These are phyloP conservation scores for Malthinus seriepunctatus DNA, from an alignment of 2,888 invertebrate species.

Conservation along the genomic window DNA sequence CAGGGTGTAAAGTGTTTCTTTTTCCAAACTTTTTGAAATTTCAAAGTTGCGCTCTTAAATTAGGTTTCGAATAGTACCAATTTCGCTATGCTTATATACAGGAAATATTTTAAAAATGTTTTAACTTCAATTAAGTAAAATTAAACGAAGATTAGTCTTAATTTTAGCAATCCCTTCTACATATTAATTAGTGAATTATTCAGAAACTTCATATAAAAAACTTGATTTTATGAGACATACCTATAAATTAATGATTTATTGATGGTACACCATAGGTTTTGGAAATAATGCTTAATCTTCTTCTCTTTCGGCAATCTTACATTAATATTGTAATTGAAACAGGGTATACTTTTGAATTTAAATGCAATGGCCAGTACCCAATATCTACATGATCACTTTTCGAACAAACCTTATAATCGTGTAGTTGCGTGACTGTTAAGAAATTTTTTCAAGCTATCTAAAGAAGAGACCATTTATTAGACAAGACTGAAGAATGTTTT, in stretches of 20 bases:
- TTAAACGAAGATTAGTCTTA: no score
- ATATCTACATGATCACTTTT: neutral
- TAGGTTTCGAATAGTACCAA: no score
- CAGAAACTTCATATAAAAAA: no score
- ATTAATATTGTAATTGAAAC: neutral
- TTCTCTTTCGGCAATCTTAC: neutral
- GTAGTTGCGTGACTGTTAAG: conserved; percentile 15
- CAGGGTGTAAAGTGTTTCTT: no score
- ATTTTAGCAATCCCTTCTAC: no score
- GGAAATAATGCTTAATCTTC: neutral
- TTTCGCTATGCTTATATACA: no score
- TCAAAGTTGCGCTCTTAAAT: no score
- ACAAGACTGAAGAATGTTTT: conserved; percentile 18
- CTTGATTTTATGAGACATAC: no score
- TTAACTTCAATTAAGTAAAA: no score
- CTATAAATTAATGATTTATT: neutral
- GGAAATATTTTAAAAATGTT: no score
- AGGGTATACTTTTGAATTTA: neutral
- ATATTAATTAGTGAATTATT: no score
- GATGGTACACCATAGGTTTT: neutral
- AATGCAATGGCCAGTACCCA: neutral
- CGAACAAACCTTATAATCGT: conserved; percentile 8
- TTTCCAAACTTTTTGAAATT: no score
- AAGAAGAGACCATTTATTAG: conserved; percentile 12
- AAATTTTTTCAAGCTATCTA: conserved; percentile 6